Evolutionary conservation across 2,113 vertebrate genomes (phyloP).

Genomic region (Cromileptes altivelis): DNA sequence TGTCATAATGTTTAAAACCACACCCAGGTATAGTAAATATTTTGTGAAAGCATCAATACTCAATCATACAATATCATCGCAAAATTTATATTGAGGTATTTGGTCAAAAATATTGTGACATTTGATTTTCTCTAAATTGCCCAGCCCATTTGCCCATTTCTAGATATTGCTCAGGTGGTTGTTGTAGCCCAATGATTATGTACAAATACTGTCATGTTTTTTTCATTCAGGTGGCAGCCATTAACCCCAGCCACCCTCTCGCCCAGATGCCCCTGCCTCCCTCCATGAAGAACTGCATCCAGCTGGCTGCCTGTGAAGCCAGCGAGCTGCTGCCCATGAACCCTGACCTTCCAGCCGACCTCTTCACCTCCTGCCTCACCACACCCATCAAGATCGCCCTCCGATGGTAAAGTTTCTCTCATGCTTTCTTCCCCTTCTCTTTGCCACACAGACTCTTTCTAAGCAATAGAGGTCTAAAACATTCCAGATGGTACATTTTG

Average conservation of each 20-base stretch:
- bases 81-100: too few relatives aligned
- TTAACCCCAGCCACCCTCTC: conserved; percentile 96
- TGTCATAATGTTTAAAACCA: too few relatives aligned
- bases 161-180: background rate
- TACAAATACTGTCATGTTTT: background rate
- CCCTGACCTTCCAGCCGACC: conserved; percentile 96
- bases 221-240: conserved; percentile 92
- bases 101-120: too few relatives aligned
- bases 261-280: conserved; percentile 98
- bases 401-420: conserved; percentile 88
- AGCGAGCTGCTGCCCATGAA: conserved; percentile 97
- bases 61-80: too few relatives aligned
- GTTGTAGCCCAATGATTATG: background rate
- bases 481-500: background rate
- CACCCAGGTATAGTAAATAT: too few relatives aligned
- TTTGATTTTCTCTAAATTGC: too few relatives aligned
- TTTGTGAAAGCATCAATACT: too few relatives aligned
- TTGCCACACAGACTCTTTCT: background rate
- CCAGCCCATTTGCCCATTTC: too few relatives aligned
- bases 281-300: conserved; percentile 99
- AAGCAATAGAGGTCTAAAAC: background rate
- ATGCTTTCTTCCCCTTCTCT: background rate
- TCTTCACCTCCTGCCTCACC: conserved; percentile 99
- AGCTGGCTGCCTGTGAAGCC: conserved; percentile 97
- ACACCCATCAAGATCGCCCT: conserved; percentile 98